phyloP scores from a whole-genome alignment of 92 coral and sea anemone genomes.

The Porites cylindrica region DNA sequence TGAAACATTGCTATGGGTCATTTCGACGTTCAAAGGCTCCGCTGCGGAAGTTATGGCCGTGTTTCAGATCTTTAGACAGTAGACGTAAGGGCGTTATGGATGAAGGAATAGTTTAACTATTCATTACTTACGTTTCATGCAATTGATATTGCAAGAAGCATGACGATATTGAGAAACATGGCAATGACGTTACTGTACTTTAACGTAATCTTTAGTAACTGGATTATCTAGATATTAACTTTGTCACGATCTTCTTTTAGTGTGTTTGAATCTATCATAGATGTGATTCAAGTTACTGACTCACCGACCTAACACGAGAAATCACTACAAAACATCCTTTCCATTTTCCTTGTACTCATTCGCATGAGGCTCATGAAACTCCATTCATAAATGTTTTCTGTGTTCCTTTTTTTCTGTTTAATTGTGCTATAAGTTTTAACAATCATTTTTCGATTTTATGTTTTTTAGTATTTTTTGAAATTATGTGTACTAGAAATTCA shows the following conservation, averaged over 20 bases:
- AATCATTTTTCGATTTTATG: no score
- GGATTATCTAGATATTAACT: not conserved
- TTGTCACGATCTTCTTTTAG: not conserved
- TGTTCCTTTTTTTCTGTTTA: no score
- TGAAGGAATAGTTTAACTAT: not conserved
- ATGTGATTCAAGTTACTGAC: no score
- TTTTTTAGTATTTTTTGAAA: no score
- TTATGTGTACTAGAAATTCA: no score
- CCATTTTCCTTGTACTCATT: no score
- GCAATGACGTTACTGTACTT: not conserved
- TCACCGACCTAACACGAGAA: no score
- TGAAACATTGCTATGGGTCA: not conserved
- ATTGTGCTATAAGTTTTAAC: no score
- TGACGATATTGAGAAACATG: conserved; percentile 17
- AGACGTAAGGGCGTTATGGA: not conserved
- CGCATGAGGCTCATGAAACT: no score
- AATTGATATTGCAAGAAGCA: not conserved
- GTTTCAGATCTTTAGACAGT: not conserved
- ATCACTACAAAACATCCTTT: no score
- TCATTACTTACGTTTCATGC: not conserved
- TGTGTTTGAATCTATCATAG: not conserved
- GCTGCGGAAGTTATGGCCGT: not conserved
- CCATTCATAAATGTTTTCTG: no score
- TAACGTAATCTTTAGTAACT: conserved; percentile 10
- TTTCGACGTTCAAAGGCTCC: no score